Percentiles rank a stretch among this genome's conserved stretches.
These are phyloP conservation scores for Microchrysa polita DNA, from an alignment of 2,888 invertebrate genomes.

Conservation along the genomic window DNA sequence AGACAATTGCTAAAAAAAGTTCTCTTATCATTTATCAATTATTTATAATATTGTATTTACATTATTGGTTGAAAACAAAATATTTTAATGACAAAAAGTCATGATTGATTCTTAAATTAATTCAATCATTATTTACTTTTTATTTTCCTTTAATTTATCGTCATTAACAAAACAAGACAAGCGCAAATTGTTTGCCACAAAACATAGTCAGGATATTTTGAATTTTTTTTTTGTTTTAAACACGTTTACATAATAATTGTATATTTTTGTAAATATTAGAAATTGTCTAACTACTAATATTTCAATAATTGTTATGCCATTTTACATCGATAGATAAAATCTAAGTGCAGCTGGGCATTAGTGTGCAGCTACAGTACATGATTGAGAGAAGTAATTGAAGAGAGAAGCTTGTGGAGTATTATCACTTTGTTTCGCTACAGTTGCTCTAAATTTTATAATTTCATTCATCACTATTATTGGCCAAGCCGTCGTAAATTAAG, in stretches of 20 bases:
- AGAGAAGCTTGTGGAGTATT: constrained; percentile 30
- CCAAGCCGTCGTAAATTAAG: not conserved
- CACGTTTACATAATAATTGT: not conserved
- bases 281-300: constrained; percentile 36
- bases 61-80: not conserved
- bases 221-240: not conserved
- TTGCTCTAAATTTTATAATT: constrained; percentile 17
- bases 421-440: constrained; percentile 39
- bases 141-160: no score
- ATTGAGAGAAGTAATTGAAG: not conserved
- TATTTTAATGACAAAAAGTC: not conserved
- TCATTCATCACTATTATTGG: constrained; percentile 17
- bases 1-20: no score
- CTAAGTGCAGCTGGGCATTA: not conserved
- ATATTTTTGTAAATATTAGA: constrained; percentile 14
- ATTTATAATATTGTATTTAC: no score
- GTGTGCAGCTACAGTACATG: not conserved
- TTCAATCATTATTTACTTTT: not conserved
- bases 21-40: no score
- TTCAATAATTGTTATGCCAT: constrained; percentile 10
- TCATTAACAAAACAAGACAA: no score
- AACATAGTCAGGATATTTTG: not conserved
- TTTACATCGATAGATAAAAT: constrained; percentile 13
- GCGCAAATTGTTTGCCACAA: not conserved
- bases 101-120: not conserved